Evolutionary conservation across 2,888 invertebrate genomes (phyloP), one percentile per base, ranked within the genome.

Genomic region (Eudasyphora cyanicolor): DNA sequence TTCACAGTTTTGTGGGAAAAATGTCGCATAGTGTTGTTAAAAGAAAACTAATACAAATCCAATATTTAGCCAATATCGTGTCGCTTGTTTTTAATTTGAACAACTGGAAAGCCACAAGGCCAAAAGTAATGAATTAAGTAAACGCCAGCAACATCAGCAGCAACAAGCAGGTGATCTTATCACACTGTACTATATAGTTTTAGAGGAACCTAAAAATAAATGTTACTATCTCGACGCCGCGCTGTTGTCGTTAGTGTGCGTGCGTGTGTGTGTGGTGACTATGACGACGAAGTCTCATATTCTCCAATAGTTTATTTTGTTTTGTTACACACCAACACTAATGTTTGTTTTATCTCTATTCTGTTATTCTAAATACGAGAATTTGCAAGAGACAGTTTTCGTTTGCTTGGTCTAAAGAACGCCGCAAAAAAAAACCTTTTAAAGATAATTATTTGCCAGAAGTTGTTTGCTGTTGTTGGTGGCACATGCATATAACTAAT

Each of bases 41-140:
- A 45, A 45, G 45, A 45, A 45, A 45, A 45, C 45, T 45, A 45
- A 45, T n/a, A n/a, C 45, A 14, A 45, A 45, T 3, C 45, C 45
- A 45, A 14, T 45, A 45, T 1, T n/a, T n/a, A 12, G 42, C 24
- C 42, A 42, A 12, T 62, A n/a, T n/a, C n/a, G 38, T 12, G 14
- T 45, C n/a, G 45, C 45, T 45, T 14, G 35, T 8, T 64, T 35
- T 64, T 24, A 12, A 14, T 67, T 67, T 67, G 42, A 42, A 67
- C 67, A 67, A 38, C 38, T 67, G 57, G 27, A 57, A 57, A 24
- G 24, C 57, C 27, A 57, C 57, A 67, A 42, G 67, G 67, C 42
- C 67, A 67, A 24, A 42, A 67, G 67, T 67, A 67, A 67, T 67
- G 42, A 42, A 38, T 42, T 42, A 67, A 64, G 24, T 67, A 67